These are phyloP conservation scores for Drosophila jambulina DNA, from an alignment of 1,140 invertebrate species.

Conservation along the genomic window DNA sequence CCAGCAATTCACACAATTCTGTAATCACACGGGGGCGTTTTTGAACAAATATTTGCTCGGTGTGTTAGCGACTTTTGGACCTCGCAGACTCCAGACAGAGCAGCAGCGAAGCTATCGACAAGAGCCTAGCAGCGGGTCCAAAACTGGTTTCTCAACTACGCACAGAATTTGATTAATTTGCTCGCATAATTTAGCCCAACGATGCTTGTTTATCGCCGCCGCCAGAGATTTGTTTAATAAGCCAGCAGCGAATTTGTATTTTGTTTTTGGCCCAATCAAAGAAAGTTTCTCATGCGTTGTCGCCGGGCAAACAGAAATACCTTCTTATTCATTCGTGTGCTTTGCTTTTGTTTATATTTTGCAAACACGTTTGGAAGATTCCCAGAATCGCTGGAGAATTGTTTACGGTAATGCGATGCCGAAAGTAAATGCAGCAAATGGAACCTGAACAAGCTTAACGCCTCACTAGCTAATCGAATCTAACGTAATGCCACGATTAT, in stretches of 20 bases:
- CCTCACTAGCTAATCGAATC: slow-evolving; percentile 40
- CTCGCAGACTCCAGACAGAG: slow-evolving; percentile 12
- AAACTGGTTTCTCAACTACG: slow-evolving; percentile 73
- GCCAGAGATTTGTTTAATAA: slow-evolving; percentile 56
- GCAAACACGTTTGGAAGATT: slow-evolving; percentile 53
- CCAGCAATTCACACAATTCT: slow-evolving; percentile 35
- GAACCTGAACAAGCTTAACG: slow-evolving; percentile 55
- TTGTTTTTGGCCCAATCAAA: slow-evolving; percentile 36
- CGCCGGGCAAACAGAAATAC: slow-evolving; percentile 33
- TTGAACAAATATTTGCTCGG: slow-evolving; percentile 54
- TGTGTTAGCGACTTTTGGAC: slow-evolving; percentile 58
- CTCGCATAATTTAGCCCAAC: slow-evolving; percentile 54
- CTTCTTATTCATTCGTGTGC: slow-evolving; percentile 3
- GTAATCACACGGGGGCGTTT: slow-evolving; percentile 48
- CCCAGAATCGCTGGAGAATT: slow-evolving; percentile 34
- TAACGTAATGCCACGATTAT: slow-evolving; percentile 12
- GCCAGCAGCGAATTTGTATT: slow-evolving; percentile 26
- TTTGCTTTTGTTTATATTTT: slow-evolving; percentile 42
- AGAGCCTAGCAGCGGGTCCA: not conserved
- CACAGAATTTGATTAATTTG: slow-evolving; percentile 73
- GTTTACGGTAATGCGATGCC: slow-evolving; percentile 46
- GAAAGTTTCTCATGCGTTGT: slow-evolving; percentile 63
- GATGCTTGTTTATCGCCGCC: slow-evolving; percentile 45
- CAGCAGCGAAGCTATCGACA: not conserved
- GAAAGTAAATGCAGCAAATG: slow-evolving; percentile 43